These are phyloP conservation scores for Ctenopoma kingsleyae DNA, from an alignment of 2,797 vertebrate species.

Conservation along the genomic window DNA sequence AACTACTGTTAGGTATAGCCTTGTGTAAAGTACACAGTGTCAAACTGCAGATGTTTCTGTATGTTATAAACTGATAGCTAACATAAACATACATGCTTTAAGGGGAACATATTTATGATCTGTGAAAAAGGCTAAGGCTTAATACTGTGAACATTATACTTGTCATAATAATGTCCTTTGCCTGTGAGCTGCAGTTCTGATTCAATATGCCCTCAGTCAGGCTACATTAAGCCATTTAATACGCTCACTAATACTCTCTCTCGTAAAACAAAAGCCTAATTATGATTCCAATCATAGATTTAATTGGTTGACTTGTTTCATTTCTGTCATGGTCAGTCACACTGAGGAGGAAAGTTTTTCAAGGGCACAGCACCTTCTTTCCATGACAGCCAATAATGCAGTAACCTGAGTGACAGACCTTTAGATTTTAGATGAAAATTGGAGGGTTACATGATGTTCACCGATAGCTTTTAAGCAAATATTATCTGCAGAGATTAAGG, in stretches of 20 bases:
- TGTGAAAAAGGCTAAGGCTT: background rate
- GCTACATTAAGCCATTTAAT: constrained; percentile 61
- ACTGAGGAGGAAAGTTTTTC: constrained; percentile 27
- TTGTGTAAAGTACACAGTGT: background rate
- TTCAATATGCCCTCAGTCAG: constrained; percentile 43
- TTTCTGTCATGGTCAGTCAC: constrained; percentile 29
- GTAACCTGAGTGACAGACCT: constrained; percentile 24
- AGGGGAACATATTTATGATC: background rate
- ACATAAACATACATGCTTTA: background rate
- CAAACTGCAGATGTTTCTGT: background rate
- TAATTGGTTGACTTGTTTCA: constrained; percentile 40
- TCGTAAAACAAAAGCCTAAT: constrained; percentile 52
- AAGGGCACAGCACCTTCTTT: constrained; percentile 48
- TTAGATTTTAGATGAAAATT: constrained; percentile 51
- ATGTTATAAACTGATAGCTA: background rate
- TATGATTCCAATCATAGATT: constrained; percentile 46
- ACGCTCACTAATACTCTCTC: constrained; percentile 36
- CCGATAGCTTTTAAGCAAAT: constrained; percentile 58
- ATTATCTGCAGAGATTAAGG: constrained; percentile 18
- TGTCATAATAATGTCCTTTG: constrained; percentile 16
- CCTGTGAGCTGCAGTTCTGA: constrained; percentile 22
- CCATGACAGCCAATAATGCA: constrained; percentile 41
- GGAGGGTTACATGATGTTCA: constrained; percentile 40
- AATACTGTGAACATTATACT: constrained; percentile 14
- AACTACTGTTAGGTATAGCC: background rate